Conservation (phyloP, 2,888 invertebrate species). For the Periphyllus acericola region DNA sequence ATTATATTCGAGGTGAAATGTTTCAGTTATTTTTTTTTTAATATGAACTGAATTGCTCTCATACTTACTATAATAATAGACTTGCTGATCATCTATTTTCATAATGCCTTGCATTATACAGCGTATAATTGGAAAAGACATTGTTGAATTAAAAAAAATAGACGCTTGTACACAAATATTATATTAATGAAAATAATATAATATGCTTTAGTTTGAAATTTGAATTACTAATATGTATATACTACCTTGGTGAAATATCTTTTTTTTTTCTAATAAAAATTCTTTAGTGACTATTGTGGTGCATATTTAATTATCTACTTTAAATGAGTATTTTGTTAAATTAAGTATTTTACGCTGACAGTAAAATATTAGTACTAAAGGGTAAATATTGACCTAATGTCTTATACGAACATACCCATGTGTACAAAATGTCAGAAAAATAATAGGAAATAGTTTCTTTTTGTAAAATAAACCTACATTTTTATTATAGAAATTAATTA, state of each 20-base stretch:
- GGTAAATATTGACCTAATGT: too few relatives aligned
- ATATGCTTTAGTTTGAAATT: too few relatives aligned
- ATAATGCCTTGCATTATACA: neutral
- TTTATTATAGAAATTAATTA: too few relatives aligned
- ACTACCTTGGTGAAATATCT: too few relatives aligned
- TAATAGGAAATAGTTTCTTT: too few relatives aligned
- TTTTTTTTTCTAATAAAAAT: neutral
- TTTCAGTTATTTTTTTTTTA: neutral
- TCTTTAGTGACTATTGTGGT: neutral
- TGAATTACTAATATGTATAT: neutral
- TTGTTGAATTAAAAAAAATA: neutral
- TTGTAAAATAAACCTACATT: too few relatives aligned
- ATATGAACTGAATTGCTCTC: neutral
- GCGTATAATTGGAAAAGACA: neutral
- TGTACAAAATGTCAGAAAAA: too few relatives aligned
- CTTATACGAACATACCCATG: too few relatives aligned
- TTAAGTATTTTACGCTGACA: too few relatives aligned
- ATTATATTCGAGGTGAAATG: constrained; percentile 42
- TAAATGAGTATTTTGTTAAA: too few relatives aligned
- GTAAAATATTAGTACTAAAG: too few relatives aligned
- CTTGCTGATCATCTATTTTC: constrained; percentile 18
- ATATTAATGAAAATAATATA: neutral
- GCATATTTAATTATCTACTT: neutral
- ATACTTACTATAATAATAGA: neutral
- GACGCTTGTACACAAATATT: neutral